Evolutionary conservation across 2,888 invertebrate genomes (phyloP), one percentile per base, ranked within the genome.

Genomic region (Pharmacophagus antenor): DNA sequence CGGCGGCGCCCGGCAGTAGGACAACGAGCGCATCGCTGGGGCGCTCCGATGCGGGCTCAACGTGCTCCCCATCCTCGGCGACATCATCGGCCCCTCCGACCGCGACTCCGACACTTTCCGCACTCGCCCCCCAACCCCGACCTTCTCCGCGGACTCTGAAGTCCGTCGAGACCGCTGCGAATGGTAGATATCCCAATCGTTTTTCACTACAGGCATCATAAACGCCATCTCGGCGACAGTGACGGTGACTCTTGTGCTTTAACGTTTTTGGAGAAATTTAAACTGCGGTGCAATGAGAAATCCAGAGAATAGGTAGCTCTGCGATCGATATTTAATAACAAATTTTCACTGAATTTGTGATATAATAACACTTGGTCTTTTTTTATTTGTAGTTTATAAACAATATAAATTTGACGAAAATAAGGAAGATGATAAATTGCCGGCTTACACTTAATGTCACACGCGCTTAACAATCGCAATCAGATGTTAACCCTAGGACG

Each of bases 141-240:
- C 64, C 69, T 86, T 84, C 73, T 86, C 86, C 70, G 78, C 74
- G 10, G 95, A 94, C 85, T 96, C 96, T 8, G 96, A 96, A 47
- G 93, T 92, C 67, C 95, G 93, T 69, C 96, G 92, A 58, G 94
- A 93, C 65, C 96, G 93, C 81, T 94, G 94, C 67, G 95, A 94
- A 91, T 96, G 96, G 92, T 97, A 97, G 77, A 97, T 96, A 84
- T 97, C 96, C 93, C 95, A 97, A 85, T 97, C 96, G 91, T 97
- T 97, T 92, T 97, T 97, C 90, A 97, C 94, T 68, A 97, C 97
- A 62, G 97, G 97, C 96, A 97, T 96, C 97, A 97, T 97, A 91
- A 97, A 97, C 92, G 97, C 97, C 97, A 97, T 97, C 86, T 85
- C 87, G 84, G 76, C 85, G 87, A 71, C 72, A 77, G 72, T 67